phyloP scores from a whole-genome alignment of 2,888 invertebrate genomes.

The Mesochorus sp. region DNA sequence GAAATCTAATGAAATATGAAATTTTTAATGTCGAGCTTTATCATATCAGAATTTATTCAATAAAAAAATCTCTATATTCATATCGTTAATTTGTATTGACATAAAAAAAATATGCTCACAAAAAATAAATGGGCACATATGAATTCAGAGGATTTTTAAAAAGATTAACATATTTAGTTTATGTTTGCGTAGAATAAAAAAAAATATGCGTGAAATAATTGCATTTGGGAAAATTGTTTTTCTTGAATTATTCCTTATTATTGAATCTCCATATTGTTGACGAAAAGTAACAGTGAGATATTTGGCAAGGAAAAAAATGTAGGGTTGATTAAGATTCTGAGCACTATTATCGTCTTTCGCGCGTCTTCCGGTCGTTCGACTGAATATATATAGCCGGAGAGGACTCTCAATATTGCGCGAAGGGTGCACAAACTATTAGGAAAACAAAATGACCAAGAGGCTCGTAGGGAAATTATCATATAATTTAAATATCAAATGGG shows the following conservation, averaged over 20 bases:
- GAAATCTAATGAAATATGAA: conserved; percentile 30
- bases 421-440: conserved; percentile 47
- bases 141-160: too few species aligned
- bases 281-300: conserved; percentile 13
- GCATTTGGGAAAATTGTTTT: conserved; percentile 2
- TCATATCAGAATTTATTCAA: conserved; percentile 5
- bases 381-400: neutral
- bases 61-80: too few species aligned
- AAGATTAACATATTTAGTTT: too few species aligned
- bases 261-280: conserved; percentile 9
- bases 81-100: too few species aligned
- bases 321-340: conserved; percentile 16
- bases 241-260: conserved; percentile 32
- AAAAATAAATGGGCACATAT: too few species aligned
- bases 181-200: too few species aligned
- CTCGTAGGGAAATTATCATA: conserved; percentile 46
- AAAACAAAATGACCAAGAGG: conserved; percentile 55
- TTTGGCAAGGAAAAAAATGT: conserved; percentile 21
- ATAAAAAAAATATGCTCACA: too few species aligned
- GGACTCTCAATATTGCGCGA: conserved; percentile 8
- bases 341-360: conserved; percentile 8
- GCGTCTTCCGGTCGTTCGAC: conserved; percentile 49
- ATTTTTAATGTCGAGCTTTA: conserved; percentile 10
- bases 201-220: too few species aligned
- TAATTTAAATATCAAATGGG: conserved; percentile 43